Conservation (phyloP, 1,140 invertebrate genomes). For the Diorhabda carinulata region DNA sequence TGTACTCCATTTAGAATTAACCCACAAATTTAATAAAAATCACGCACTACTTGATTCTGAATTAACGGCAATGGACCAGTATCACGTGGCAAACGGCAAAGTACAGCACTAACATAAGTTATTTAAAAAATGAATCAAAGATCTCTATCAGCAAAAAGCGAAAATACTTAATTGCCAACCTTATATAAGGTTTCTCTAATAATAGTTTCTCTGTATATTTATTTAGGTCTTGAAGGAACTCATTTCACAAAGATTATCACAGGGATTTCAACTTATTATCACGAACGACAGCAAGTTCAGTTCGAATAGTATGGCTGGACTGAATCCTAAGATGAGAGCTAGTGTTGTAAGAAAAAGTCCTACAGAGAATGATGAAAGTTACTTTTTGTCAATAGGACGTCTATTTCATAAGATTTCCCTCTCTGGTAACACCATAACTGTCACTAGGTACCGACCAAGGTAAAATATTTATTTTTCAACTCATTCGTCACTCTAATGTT, state of each 20-base stretch:
- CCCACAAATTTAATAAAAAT: too few species aligned
- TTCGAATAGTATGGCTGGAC: constrained; percentile 51
- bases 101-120: too few species aligned
- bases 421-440: constrained; percentile 79
- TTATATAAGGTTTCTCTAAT: too few species aligned
- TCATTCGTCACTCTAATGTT: too few species aligned
- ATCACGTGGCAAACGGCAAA: too few species aligned
- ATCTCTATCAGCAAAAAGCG: too few species aligned
- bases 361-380: constrained; percentile 64
- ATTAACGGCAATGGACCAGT: too few species aligned
- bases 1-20: too few species aligned
- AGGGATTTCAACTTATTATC: constrained; percentile 86
- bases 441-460: constrained; percentile 89
- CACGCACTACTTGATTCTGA: too few species aligned
- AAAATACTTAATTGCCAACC: too few species aligned
- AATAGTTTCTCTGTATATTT: neutral
- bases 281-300: constrained; percentile 41
- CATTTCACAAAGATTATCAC: constrained; percentile 85
- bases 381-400: constrained; percentile 86
- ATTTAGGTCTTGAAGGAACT: constrained; percentile 70
- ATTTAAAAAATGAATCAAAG: too few species aligned
- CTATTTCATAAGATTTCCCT: constrained; percentile 91
- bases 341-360: constrained; percentile 46
- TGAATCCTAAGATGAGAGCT: constrained; percentile 43
- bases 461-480: constrained; percentile 44